Base-by-base conservation (phyloP, 2,797 vertebrate species). In the Bufotes viridis region DNA sequence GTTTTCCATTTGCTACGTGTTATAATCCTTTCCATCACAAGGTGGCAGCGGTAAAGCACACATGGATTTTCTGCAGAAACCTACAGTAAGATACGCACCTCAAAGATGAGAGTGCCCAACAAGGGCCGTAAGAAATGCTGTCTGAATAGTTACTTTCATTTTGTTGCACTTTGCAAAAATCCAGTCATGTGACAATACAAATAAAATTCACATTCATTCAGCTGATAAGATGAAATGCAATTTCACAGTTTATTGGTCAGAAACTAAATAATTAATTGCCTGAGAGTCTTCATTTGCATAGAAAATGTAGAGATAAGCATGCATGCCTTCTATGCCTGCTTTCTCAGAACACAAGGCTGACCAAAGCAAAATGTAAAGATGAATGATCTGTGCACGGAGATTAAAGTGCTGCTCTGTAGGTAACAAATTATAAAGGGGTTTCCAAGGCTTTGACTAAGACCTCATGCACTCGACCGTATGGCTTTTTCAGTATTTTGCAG, bases 181-280 rank as follows among this genome's bases (percentile, higher is more conserved):
- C 20, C 82, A 75, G 55, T 72, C 70, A 42, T 84, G 55, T 75
- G 82, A 84, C 69, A 75, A 75, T 72, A 84, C 55, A 84, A 84
- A 84, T 84, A 84, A 84, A 75, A 84, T 60, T 72, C 82, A 34
- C 69, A 74, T 74, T 72, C 67, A 60, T 84, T 58, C 55, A 78
- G 58, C 84, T 67, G 84, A 85, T 85, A 87, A 61, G 79, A 82
- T 67, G 24, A 89, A 82, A 74, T 78, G 70, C 72, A 86, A 89
- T 89, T 86, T 89, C 83, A 86, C 87, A 85, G 72, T 79, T 88
- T 84, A 84, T 84, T 79, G 81, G 81, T 58, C 65, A 79, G 74
- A 74, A 84, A 70, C 60, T 72, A 79, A 79, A 88, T 79, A 67
- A 29, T 78, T 88, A 84, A 87, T 69, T 87, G 57, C 84, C 26